phyloP scores from a whole-genome alignment of 30 jellyfish, hydroid and myxozoan species.

The Pseudorhiza aurosa region DNA sequence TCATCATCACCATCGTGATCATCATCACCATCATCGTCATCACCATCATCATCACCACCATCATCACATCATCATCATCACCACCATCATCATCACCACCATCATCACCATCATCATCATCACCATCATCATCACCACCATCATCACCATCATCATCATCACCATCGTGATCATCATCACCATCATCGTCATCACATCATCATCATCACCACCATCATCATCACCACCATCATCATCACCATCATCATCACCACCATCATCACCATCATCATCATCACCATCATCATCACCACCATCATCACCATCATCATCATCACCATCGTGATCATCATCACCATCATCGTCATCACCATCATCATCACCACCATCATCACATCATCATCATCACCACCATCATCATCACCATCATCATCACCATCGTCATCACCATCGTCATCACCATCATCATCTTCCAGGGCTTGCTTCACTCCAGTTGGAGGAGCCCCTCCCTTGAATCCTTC shows the following conservation, averaged over 20 bases:
- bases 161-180: background rate
- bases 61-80: background rate
- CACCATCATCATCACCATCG: background rate
- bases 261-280: background rate
- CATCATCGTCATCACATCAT: background rate
- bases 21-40: background rate
- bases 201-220: background rate
- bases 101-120: background rate
- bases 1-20: background rate
- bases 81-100: background rate
- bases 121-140: background rate
- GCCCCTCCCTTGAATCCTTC: too few relatives aligned
- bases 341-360: background rate
- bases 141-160: background rate
- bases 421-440: background rate
- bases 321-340: background rate
- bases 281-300: background rate
- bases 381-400: background rate
- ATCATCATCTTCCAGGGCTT: background rate
- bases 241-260: background rate
- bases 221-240: background rate
- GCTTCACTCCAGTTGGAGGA: too few relatives aligned
- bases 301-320: background rate
- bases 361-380: background rate
- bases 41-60: background rate